Evolutionary conservation across 1,140 invertebrate genomes (phyloP).

Genomic region (Idris sp.): DNA sequence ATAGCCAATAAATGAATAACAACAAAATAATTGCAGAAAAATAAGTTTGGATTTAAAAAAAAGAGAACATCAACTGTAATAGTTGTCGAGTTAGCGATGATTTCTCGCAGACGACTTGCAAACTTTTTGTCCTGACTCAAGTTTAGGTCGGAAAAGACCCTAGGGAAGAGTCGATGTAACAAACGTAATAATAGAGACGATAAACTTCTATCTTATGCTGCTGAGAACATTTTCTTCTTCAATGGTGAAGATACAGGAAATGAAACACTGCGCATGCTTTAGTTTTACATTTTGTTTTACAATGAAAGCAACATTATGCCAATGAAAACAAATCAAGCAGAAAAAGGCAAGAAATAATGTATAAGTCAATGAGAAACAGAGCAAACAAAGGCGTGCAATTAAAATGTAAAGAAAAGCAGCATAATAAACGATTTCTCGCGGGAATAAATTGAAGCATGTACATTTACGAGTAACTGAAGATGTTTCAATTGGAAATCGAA

Average conservation of each 20-base stretch:
- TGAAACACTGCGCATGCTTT: constrained; percentile 12
- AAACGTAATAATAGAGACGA: constrained; percentile 51
- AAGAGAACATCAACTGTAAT: background rate
- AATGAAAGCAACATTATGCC: constrained; percentile 17
- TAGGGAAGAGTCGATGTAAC: constrained; percentile 22
- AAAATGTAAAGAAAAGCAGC: too few relatives aligned
- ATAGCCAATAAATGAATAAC: too few relatives aligned
- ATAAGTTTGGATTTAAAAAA: background rate
- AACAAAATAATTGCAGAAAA: background rate
- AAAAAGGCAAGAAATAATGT: background rate
- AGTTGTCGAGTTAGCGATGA: constrained; percentile 14
- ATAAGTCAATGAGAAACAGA: background rate
- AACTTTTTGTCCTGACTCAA: constrained; percentile 24
- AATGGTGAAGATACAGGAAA: constrained; percentile 9
- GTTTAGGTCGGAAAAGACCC: constrained; percentile 36
- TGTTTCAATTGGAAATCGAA: too few relatives aligned
- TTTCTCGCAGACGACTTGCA: background rate
- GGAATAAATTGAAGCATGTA: too few relatives aligned
- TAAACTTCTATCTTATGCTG: constrained; percentile 39
- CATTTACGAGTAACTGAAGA: too few relatives aligned
- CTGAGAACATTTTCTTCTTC: constrained; percentile 29
- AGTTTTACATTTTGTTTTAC: constrained; percentile 16
- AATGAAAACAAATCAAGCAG: constrained; percentile 49
- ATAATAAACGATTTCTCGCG: too few relatives aligned
- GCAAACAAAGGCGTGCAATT: too few relatives aligned